Conservation (phyloP, 1,140 invertebrate species). For the Neoseiulus cucumeris region DNA sequence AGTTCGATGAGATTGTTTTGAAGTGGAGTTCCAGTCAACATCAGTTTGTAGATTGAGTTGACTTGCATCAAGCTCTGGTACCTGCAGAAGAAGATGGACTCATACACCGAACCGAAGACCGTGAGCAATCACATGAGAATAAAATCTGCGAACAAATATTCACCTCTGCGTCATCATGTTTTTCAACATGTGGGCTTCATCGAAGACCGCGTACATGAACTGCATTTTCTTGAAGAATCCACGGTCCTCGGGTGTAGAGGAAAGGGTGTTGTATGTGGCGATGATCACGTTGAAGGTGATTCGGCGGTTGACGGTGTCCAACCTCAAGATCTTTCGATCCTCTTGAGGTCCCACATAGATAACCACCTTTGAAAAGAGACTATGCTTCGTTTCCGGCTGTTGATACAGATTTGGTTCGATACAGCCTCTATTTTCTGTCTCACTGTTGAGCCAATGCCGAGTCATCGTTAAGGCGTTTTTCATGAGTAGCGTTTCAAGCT, state of each 20-base stretch:
- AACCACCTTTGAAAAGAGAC: constrained; percentile 24
- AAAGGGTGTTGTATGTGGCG: constrained; percentile 49
- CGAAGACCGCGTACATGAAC: constrained; percentile 81
- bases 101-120: no score
- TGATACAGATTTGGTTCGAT: background rate
- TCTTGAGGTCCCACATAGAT: constrained; percentile 73
- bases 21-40: constrained; percentile 75
- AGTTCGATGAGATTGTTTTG: constrained; percentile 90
- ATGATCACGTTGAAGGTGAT: constrained; percentile 53
- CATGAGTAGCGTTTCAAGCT: background rate
- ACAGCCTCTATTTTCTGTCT: background rate
- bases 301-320: constrained; percentile 49
- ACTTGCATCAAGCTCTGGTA: constrained; percentile 8
- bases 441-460: background rate
- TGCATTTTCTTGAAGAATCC: constrained; percentile 69
- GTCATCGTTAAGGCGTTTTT: no score
- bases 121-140: background rate
- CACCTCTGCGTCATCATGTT: constrained; percentile 85
- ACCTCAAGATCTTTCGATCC: constrained; percentile 51
- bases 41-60: constrained; percentile 44
- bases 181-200: constrained; percentile 94
- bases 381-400: no score
- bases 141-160: constrained; percentile 10
- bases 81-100: constrained; percentile 20
- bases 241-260: constrained; percentile 62